These are phyloP conservation scores for Ruditapes philippinarum DNA, from an alignment of 1,140 invertebrate species.

Conservation along the genomic window DNA sequence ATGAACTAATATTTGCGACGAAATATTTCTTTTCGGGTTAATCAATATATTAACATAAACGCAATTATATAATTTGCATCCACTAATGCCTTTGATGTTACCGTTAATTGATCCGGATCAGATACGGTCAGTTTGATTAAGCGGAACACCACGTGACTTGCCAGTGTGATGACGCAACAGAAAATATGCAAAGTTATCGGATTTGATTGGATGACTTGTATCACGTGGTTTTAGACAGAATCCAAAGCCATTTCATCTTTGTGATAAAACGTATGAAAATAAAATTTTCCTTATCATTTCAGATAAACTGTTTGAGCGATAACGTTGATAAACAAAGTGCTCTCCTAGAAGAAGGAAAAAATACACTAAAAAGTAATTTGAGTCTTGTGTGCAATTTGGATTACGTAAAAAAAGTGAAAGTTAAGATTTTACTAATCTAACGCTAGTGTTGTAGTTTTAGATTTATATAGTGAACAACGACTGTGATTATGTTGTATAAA, in stretches of 20 bases:
- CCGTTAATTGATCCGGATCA: background rate
- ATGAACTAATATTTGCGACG: too few species aligned
- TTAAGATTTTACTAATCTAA: background rate
- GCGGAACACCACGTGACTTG: background rate
- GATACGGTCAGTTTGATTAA: background rate
- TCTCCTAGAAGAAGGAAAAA: background rate
- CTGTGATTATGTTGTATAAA: slow-evolving; percentile 64
- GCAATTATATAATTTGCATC: too few species aligned
- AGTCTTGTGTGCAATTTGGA: background rate
- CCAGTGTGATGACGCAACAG: background rate
- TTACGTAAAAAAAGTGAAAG: background rate
- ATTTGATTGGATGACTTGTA: background rate
- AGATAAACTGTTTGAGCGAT: slow-evolving; percentile 38
- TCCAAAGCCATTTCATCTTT: slow-evolving; percentile 6
- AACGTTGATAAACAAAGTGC: background rate
- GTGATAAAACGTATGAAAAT: slow-evolving; percentile 8
- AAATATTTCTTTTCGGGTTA: too few species aligned
- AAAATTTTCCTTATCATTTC: slow-evolving; percentile 47
- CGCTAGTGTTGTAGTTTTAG: slow-evolving; percentile 7
- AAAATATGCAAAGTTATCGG: background rate
- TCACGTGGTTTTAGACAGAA: background rate
- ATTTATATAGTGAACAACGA: background rate
- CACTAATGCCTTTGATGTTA: background rate
- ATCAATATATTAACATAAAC: too few species aligned
- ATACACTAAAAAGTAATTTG: background rate